Base-by-base conservation (phyloP, 2,888 invertebrate species). In the Limnephilus auricula region DNA sequence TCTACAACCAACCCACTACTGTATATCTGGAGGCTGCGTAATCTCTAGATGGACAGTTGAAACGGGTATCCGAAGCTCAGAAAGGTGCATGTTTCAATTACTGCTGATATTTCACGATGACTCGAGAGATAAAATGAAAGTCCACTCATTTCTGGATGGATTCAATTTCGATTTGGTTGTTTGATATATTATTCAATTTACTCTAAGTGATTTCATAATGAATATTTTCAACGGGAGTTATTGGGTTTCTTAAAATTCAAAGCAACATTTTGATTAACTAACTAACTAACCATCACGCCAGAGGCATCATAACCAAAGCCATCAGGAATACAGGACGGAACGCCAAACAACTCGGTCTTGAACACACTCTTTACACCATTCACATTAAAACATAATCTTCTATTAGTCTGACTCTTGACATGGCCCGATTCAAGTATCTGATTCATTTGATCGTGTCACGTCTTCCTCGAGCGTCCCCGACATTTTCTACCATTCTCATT, bases 71-170 rank as follows among this genome's bases (percentile, higher is more conserved):
- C n/a, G 25, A 65, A 65, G 65, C n/a, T 34, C 82, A 34, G 32
- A 6, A 25, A 65, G 25, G 65, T 65, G 65, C 65, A 65, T 65
- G 65, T 65, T 65, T 65, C 65, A 65, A 65, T 65, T 65, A 65
- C 65, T 82, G 34, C 34, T 82, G 82, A 34, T 82, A 32, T 32
- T 37, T 37, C 32, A 18, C 82, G 82, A 82, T 82, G 25, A 37
- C 15, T 82, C 34, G 34, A 25, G 82, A 82, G 82, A 82, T 82
- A 65, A 65, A 65, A 82, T 82, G 82, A 82, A 82, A 82, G 82
- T 82, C 34, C 32, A 25, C 34, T 25, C 82, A 25, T 82, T 82
- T 82, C 82, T 13, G 34, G 34, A 82, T 82, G 25, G 5, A 82
- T 82, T 82, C 25, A 82, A 34, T 31, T 82, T 18, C 25, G 34